A percentile compares a stretch with the other conserved stretches of the same genome.
Conservation (phyloP, 1,140 invertebrate species). For the Samia ricini region DNA sequence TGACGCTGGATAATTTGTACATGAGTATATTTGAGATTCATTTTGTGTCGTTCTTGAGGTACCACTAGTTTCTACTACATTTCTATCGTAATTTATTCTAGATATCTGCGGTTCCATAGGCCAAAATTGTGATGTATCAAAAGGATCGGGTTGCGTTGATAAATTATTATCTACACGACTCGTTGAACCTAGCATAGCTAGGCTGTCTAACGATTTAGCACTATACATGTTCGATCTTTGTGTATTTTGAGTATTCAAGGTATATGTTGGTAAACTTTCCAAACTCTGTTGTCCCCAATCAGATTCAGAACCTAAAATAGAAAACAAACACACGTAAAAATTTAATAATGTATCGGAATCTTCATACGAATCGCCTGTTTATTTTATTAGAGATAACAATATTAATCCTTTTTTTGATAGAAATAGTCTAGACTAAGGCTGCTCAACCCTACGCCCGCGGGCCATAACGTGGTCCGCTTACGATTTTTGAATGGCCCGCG, state of each 20-base stretch:
- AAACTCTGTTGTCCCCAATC: conserved; percentile 60
- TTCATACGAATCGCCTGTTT: too few relatives aligned
- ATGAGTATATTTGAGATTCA: conserved; percentile 56
- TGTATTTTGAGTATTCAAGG: conserved; percentile 25
- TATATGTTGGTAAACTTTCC: conserved; percentile 54
- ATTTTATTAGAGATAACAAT: too few relatives aligned
- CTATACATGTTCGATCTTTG: conserved; percentile 49
- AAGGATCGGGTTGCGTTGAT: conserved; percentile 37
- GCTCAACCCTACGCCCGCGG: too few relatives aligned
- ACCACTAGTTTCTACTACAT: conserved; percentile 28
- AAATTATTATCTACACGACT: not conserved
- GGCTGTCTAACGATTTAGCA: conserved; percentile 62
- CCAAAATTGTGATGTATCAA: conserved; percentile 56
- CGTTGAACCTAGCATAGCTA: conserved; percentile 18
- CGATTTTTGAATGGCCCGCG: too few relatives aligned
- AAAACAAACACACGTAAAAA: conserved; percentile 16
- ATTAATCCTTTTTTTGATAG: too few relatives aligned
- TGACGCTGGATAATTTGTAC: conserved; percentile 26
- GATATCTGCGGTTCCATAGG: conserved; percentile 23
- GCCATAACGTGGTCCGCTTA: too few relatives aligned
- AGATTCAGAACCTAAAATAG: conserved; percentile 40
- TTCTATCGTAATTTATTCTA: conserved; percentile 48
- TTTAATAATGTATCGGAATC: too few relatives aligned
- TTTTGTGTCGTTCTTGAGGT: conserved; percentile 23
- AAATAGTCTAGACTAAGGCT: too few relatives aligned